Percentiles rank a stretch among this genome's conserved stretches.
These are phyloP conservation scores for Umimayanthus kanabou DNA, from an alignment of 92 coral and sea anemone genomes.

Conservation along the genomic window DNA sequence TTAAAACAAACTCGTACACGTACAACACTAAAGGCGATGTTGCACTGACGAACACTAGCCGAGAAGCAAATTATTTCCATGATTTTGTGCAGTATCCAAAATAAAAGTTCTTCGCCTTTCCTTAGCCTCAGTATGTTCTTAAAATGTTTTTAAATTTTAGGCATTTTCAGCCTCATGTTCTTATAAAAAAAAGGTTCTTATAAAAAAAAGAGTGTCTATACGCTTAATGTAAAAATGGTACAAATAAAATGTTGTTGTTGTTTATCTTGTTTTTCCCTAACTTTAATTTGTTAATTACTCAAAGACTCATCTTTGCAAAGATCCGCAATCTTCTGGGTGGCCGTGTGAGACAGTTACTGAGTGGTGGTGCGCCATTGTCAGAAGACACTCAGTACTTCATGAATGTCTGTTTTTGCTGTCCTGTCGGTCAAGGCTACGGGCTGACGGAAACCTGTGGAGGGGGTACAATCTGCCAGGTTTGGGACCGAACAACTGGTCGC, in stretches of 20 bases:
- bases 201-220: no score
- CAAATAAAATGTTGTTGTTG: background rate
- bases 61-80: no score
- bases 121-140: no score
- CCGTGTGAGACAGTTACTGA: slow-evolving; percentile 83
- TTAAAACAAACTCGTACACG: no score
- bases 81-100: no score
- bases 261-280: background rate
- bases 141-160: no score
- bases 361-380: slow-evolving; percentile 98
- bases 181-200: no score
- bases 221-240: no score
- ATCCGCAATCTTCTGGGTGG: slow-evolving; percentile 91
- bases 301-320: slow-evolving; percentile 90
- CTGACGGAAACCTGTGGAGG: slow-evolving; percentile 98
- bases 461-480: slow-evolving; percentile 84
- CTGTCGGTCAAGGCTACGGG: slow-evolving; percentile 97
- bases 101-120: no score
- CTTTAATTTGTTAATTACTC: background rate
- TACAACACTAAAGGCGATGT: no score
- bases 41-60: no score
- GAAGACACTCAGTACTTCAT: slow-evolving; percentile 94
- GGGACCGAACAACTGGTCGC: slow-evolving; percentile 96
- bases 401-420: slow-evolving; percentile 98
- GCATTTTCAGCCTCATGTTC: no score